Conservation (phyloP, 2,888 invertebrate genomes). For the Eretmocerus hayati region DNA sequence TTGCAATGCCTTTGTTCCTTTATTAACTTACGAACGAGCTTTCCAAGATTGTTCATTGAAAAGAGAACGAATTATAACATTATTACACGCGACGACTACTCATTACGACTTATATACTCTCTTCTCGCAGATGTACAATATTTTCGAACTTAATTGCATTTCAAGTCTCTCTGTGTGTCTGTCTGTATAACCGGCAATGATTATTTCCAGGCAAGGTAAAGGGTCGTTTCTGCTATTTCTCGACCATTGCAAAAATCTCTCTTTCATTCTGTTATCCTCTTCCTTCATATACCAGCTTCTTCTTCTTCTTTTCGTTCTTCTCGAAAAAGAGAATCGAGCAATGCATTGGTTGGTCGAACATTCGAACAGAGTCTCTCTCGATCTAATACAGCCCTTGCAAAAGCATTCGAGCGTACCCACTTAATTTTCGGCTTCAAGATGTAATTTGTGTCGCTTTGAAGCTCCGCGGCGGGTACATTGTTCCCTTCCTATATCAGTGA, state of each 20-base stretch:
- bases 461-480: constrained; percentile 27
- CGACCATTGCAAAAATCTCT: constrained; percentile 20
- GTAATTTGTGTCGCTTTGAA: constrained; percentile 39
- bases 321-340: too few relatives aligned
- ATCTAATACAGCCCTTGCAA: constrained; percentile 21
- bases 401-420: constrained; percentile 27
- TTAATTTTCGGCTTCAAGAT: constrained; percentile 33
- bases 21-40: constrained; percentile 6
- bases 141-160: constrained; percentile 24
- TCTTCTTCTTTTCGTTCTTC: too few relatives aligned
- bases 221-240: neutral
- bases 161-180: constrained; percentile 16
- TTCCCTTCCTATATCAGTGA: constrained; percentile 5
- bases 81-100: constrained; percentile 15
- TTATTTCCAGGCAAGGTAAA: constrained; percentile 15
- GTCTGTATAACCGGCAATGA: constrained; percentile 20
- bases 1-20: constrained; percentile 1
- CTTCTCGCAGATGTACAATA: constrained; percentile 21
- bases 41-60: constrained; percentile 3
- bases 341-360: too few relatives aligned
- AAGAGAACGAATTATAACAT: constrained; percentile 11
- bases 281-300: constrained; percentile 5
- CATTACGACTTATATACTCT: constrained; percentile 20
- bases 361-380: constrained; percentile 6
- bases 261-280: constrained; percentile 21